Base-by-base conservation (phyloP, 2,113 vertebrate genomes). In the Polyodon spathula region DNA sequence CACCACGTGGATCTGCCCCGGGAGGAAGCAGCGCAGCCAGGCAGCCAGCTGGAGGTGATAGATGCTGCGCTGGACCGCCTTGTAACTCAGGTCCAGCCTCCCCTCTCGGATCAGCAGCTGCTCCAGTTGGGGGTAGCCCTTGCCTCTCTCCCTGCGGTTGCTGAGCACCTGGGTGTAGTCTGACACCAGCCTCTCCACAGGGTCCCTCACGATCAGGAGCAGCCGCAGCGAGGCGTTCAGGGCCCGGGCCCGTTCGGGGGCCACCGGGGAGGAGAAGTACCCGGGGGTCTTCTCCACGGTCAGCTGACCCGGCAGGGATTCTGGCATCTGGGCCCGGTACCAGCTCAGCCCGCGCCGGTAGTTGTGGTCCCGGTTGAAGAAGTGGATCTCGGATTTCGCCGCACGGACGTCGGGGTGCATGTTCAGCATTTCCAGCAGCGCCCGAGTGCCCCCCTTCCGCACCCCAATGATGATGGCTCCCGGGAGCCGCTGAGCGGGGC, bases 141-240 rank as follows among this genome's bases (percentile, higher is more conserved):
- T 91, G 71, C 73, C 74, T 37, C 74, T 81, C 2, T 76, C 76
- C 67, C 77, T 67, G 37, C 89, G 83, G 74, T 89, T 89, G 78
- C 89, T 81, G 6, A 88, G 83, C 61, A 91, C 86, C 66, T 91
- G 89, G 27, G 88, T 91, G 74, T 91, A 91, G 80, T 91, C 89
- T 0, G 89, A 91, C 5, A 91, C 79, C 4, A 91, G 72, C 63
- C 89, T 68, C 65, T 91, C 83, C 0, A 87, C 86, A 0, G 88
- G 89, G 67, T 91, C 87, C 0, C 88, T 81, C 39, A 91, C 76
- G 1, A 91, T 89, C 58, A 91, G 80, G 2, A 90, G 63, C 63
- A 91, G 66, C 43, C 85, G 82, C 50, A 86, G 61, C 0, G 81
- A 73, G 0, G 77, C 81, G 72, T 86, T 84, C 78, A 82, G 78